Percentiles rank a stretch among this genome's conserved stretches.
phyloP scores from a whole-genome alignment of 53 echinoderm and acorn worm species.

The Crossaster papposus region DNA sequence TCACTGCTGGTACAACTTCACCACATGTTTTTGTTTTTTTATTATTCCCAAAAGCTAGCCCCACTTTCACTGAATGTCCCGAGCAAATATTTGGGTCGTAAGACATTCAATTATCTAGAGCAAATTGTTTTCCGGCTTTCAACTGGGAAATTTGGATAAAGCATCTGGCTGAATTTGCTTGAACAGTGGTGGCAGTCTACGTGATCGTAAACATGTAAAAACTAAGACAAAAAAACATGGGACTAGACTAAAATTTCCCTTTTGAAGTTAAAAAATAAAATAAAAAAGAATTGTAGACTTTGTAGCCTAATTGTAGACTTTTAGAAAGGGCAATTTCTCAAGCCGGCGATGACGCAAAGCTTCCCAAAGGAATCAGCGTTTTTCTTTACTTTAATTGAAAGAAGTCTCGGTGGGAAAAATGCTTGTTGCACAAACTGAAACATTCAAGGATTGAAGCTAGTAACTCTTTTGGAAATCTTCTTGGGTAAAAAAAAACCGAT shows the following conservation, averaged over 20 bases:
- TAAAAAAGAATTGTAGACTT: background rate
- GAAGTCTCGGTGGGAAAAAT: background rate
- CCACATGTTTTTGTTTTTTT: background rate
- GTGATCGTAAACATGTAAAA: too few relatives aligned
- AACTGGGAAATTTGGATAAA: background rate
- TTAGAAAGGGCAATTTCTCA: background rate
- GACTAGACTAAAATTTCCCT: background rate
- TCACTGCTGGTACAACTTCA: background rate
- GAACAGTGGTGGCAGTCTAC: background rate
- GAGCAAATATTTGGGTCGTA: slow-evolving; percentile 1
- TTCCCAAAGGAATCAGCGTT: background rate
- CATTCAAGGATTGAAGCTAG: background rate
- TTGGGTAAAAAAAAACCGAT: background rate
- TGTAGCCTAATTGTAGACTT: background rate
- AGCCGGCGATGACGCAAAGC: background rate
- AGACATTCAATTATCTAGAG: background rate
- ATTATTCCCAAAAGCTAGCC: background rate
- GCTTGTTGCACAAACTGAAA: background rate
- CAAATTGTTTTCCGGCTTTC: background rate
- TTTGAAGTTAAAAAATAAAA: background rate
- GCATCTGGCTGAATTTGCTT: background rate
- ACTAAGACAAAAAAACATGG: background rate
- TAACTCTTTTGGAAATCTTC: background rate
- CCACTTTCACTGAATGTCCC: background rate
- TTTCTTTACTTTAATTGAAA: background rate